Conservation (phyloP, 2,888 invertebrate species). For the Athetis lepigone region DNA sequence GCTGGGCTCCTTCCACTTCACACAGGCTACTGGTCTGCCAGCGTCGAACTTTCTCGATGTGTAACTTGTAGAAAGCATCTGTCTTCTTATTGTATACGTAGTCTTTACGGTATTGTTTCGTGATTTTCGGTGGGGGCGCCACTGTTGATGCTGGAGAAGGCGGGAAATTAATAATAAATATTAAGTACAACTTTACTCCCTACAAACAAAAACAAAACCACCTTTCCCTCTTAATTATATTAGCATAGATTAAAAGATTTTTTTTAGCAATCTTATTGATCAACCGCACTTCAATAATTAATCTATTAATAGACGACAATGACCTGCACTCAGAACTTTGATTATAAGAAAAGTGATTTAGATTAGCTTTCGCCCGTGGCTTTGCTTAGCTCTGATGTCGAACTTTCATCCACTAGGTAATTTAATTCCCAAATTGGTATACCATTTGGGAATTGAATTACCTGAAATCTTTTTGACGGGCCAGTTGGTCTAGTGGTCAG, state of each 20-base stretch:
- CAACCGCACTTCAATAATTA: not conserved
- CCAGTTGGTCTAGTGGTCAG: too few relatives aligned
- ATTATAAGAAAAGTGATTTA: not conserved
- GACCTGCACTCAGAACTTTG: not conserved
- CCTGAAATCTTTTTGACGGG: too few relatives aligned
- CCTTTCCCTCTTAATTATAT: too few relatives aligned
- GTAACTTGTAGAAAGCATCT: constrained; percentile 81
- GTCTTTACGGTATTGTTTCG: constrained; percentile 74
- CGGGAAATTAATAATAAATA: not conserved
- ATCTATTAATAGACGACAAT: not conserved
- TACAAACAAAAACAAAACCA: too few relatives aligned
- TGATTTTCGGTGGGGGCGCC: constrained; percentile 42
- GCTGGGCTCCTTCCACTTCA: constrained; percentile 69
- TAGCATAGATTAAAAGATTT: not conserved
- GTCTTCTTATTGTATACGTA: constrained; percentile 75
- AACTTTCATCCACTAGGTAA: too few relatives aligned
- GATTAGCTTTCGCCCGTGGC: too few relatives aligned
- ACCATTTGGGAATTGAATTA: too few relatives aligned
- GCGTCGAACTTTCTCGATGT: constrained; percentile 63
- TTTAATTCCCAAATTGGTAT: too few relatives aligned
- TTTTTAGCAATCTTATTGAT: too few relatives aligned
- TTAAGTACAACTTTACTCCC: too few relatives aligned
- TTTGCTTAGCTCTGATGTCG: too few relatives aligned
- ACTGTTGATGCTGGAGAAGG: constrained; percentile 45
- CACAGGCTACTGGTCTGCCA: constrained; percentile 58